Conservation (phyloP, 1,140 invertebrate species). For the Plutomurus gul region DNA sequence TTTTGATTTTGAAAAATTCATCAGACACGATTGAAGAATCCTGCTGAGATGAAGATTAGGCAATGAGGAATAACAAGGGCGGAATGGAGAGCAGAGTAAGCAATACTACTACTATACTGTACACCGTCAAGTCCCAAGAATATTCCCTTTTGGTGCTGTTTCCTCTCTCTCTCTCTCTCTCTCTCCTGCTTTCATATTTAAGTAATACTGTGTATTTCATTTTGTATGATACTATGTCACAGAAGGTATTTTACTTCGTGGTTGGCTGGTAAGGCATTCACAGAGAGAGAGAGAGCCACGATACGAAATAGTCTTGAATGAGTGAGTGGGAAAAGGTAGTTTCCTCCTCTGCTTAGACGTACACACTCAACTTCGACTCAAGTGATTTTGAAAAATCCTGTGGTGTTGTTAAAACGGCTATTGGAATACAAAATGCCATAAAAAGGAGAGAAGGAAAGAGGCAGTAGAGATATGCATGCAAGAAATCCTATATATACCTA, state of each 20-base stretch:
- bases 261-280: background rate
- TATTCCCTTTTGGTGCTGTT: background rate
- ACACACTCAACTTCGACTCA: constrained; percentile 18
- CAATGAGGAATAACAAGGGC: background rate
- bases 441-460: background rate
- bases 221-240: background rate
- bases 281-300: background rate
- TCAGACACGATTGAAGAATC: background rate
- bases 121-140: background rate
- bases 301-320: background rate
- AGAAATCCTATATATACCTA: background rate
- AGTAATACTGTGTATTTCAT: background rate
- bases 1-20: constrained; percentile 34
- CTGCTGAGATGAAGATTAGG: constrained; percentile 32
- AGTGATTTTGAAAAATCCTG: constrained; percentile 22
- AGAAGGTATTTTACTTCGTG: background rate
- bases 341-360: constrained; percentile 10
- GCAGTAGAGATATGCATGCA: constrained; percentile 3
- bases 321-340: constrained; percentile 27
- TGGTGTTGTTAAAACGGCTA: constrained; percentile 31
- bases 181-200: background rate
- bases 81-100: background rate
- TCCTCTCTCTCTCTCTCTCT: background rate
- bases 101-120: too few relatives aligned
- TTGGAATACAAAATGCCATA: constrained; percentile 36